Evolutionary conservation across 2,113 vertebrate species (phyloP).

Genomic region (Percina caprodes): DNA sequence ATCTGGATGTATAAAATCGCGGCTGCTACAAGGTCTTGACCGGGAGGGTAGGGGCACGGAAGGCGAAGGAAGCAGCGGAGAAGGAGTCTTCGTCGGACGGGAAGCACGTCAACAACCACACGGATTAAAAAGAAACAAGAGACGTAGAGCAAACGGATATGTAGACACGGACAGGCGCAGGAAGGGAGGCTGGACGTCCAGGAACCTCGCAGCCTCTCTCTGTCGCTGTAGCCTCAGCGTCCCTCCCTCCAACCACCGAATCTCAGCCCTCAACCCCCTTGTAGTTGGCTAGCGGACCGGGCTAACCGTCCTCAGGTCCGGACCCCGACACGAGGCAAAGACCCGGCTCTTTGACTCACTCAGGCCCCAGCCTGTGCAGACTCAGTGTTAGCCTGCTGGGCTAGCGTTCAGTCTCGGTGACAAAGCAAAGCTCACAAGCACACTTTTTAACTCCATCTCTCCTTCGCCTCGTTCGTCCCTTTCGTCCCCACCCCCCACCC

Average conservation of each 20-base stretch:
- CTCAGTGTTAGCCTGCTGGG: constrained; percentile 50
- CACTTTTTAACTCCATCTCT: constrained; percentile 46
- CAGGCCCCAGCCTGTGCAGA: constrained; percentile 68
- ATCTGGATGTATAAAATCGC: constrained; percentile 88
- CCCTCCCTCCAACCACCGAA: background rate
- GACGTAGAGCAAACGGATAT: background rate
- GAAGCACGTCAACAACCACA: constrained; percentile 82
- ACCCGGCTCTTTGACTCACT: constrained; percentile 48
- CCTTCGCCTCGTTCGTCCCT: background rate
- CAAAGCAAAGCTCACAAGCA: constrained; percentile 64
- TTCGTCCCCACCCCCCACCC: background rate
- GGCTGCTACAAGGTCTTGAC: constrained; percentile 86
- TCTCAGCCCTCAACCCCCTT: constrained; percentile 21
- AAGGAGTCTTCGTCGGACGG: constrained; percentile 32
- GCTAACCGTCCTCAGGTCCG: constrained; percentile 54
- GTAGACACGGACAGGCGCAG: constrained; percentile 26
- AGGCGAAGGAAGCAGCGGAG: constrained; percentile 33
- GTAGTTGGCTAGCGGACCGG: constrained; percentile 31
- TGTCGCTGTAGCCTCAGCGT: constrained; percentile 31
- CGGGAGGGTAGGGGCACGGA: constrained; percentile 47
- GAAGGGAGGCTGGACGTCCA: constrained; percentile 38
- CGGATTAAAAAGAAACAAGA: constrained; percentile 71
- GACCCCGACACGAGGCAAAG: constrained; percentile 35
- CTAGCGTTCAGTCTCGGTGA: constrained; percentile 31
- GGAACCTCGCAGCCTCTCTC: constrained; percentile 38